A percentile compares a stretch with the other conserved stretches of the same genome.
These are phyloP conservation scores for Calameuta idolon DNA, from an alignment of 2,888 invertebrate species.

Conservation along the genomic window DNA sequence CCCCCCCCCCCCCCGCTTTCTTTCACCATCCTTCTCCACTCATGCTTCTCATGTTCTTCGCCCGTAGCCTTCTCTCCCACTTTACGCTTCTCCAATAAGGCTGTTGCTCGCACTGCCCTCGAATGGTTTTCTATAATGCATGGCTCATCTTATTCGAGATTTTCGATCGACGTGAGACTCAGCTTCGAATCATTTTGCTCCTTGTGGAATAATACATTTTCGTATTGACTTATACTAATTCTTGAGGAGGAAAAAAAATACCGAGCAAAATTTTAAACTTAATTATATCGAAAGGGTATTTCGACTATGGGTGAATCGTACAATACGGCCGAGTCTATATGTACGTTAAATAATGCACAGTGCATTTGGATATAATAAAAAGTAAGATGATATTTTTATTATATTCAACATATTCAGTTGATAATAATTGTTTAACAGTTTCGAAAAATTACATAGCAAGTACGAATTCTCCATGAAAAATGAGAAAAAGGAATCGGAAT, in stretches of 20 bases:
- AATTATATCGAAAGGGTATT: neutral
- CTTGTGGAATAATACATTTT: neutral
- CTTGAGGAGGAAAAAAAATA: neutral
- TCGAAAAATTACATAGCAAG: neutral
- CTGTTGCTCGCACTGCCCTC: slow-evolving; percentile 28
- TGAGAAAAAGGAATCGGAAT: neutral
- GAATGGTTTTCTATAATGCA: slow-evolving; percentile 59
- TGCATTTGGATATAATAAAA: no score
- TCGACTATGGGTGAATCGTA: neutral
- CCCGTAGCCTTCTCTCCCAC: slow-evolving; percentile 28
- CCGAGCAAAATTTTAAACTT: neutral
- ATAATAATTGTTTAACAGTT: neutral
- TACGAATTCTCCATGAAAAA: neutral
- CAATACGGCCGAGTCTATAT: no score
- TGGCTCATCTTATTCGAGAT: slow-evolving; percentile 52
- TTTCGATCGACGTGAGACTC: slow-evolving; percentile 44
- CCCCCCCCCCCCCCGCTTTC: no score
- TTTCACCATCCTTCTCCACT: slow-evolving; percentile 18
- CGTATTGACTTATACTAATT: neutral
- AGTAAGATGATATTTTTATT: no score
- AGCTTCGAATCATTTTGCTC: slow-evolving; percentile 10
- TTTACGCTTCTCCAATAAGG: slow-evolving; percentile 10
- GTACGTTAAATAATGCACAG: no score
- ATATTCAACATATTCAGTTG: no score
- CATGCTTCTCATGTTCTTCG: slow-evolving; percentile 22